Evolutionary conservation across 2,113 vertebrate species (phyloP).

Genomic region (Columbina picui): DNA sequence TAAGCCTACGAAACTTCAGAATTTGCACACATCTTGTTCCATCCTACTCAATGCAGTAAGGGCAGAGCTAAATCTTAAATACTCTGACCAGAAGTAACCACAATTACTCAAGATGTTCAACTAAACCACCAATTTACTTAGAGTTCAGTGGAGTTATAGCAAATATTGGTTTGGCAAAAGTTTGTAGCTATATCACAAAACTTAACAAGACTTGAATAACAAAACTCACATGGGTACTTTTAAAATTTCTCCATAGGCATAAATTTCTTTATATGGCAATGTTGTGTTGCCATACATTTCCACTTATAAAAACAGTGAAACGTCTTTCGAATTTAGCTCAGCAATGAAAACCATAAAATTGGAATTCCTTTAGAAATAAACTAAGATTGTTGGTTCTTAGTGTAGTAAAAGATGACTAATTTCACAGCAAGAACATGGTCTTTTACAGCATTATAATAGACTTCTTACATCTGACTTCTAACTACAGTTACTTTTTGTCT

Average conservation of each 20-base stretch:
- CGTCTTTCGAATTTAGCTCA: neutral
- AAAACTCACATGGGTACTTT: neutral
- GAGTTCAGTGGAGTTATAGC: too few species aligned
- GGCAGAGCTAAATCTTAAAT: too few species aligned
- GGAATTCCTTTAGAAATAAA: neutral
- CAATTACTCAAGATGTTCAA: too few species aligned
- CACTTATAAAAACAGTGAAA: neutral
- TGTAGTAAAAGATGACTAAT: neutral
- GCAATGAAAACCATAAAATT: neutral
- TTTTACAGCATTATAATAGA: neutral
- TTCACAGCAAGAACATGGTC: neutral
- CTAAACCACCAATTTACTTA: too few species aligned
- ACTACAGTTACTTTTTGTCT: neutral
- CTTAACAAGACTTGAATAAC: too few species aligned
- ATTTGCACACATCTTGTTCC: neutral
- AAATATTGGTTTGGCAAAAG: too few species aligned
- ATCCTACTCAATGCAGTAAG: too few species aligned
- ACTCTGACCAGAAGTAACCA: too few species aligned
- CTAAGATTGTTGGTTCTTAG: neutral
- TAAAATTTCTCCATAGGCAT: neutral
- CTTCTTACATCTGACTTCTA: neutral
- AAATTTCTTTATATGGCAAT: too few species aligned
- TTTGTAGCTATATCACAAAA: too few species aligned
- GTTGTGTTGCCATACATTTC: neutral
- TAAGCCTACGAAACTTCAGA: neutral